Conservation (phyloP, 2,888 invertebrate species). For the Magallana nippona region DNA sequence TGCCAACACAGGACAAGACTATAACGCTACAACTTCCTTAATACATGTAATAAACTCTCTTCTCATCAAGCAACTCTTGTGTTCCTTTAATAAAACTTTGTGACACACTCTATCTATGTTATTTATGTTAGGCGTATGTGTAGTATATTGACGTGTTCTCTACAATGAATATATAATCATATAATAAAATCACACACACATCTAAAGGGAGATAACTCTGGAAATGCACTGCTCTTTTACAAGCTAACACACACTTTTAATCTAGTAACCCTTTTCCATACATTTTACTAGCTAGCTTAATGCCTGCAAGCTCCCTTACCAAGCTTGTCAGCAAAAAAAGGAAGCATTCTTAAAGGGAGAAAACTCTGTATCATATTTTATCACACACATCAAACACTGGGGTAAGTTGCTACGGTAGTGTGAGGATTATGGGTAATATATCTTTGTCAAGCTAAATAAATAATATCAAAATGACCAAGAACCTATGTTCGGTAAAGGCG, state of each 20-base stretch:
- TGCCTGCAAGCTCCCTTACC: not conserved
- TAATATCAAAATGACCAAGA: not conserved
- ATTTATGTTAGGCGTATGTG: not conserved
- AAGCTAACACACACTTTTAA: not conserved
- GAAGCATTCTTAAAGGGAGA: not conserved
- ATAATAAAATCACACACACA: not conserved
- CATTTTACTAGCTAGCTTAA: not conserved
- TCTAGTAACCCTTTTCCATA: too few relatives aligned
- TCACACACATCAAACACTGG: not conserved
- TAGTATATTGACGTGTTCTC: not conserved
- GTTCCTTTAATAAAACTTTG: not conserved
- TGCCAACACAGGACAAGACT: slow-evolving; percentile 28
- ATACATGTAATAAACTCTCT: not conserved
- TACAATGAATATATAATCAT: not conserved
- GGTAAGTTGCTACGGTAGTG: not conserved
- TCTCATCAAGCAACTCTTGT: not conserved
- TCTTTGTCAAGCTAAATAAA: slow-evolving; percentile 1
- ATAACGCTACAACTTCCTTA: not conserved
- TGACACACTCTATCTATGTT: not conserved
- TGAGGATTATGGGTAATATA: not conserved
- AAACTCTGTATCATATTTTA: not conserved
- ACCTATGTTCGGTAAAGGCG: slow-evolving; percentile 25
- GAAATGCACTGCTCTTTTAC: too few relatives aligned
- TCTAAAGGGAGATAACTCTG: not conserved
- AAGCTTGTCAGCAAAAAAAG: not conserved